Evolutionary conservation across 1,140 invertebrate genomes (phyloP), one percentile per base, ranked within the genome.

Genomic region (Papilio machaon): DNA sequence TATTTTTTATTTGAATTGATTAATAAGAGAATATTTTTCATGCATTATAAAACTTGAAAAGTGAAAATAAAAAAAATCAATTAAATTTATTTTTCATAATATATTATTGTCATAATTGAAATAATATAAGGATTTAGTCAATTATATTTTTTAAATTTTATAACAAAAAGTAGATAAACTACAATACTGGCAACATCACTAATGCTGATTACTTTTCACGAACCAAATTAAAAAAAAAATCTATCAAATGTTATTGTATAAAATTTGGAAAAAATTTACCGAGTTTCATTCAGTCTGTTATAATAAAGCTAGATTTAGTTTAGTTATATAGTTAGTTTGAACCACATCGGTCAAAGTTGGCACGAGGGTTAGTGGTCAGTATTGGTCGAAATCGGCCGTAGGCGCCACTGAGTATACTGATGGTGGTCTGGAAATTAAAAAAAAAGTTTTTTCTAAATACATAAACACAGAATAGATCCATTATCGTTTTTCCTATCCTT

Each of bases 341-440:
- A 79, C 80, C 82, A 80, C 60, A 60, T 54, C 67, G 80, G 85
- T 90, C 82, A 87, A 78, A 80, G n/a, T 91, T 90, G 89, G 90
- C 90, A 88, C 90, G 90, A 85, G 58, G 81, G 52, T 73, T 83
- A 76, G 49, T 85, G 84, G 91, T 94, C 91, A 94, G 90, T 93
- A 94, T 38, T 92, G 91, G 80, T 94, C 93, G 74, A 89, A 73
- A 54, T 94, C 92, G 2, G 87, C 90, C 9, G 91, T 82, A 1
- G 93, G 92, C 38, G 92, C 91, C 54, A 91, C 91, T 19, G 92
- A 91, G 88, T 94, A 94, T 79, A 92, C 91, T 79, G 93, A 94
- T 46, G 93, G 92, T 8, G 92, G 92, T 81, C 92, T 94, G 91
- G 7, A 91, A 91, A n/a, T 76, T 58, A 78, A 91, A 91, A 19